Conservation (phyloP, 2,113 vertebrate genomes). For the Dromas ardeola region DNA sequence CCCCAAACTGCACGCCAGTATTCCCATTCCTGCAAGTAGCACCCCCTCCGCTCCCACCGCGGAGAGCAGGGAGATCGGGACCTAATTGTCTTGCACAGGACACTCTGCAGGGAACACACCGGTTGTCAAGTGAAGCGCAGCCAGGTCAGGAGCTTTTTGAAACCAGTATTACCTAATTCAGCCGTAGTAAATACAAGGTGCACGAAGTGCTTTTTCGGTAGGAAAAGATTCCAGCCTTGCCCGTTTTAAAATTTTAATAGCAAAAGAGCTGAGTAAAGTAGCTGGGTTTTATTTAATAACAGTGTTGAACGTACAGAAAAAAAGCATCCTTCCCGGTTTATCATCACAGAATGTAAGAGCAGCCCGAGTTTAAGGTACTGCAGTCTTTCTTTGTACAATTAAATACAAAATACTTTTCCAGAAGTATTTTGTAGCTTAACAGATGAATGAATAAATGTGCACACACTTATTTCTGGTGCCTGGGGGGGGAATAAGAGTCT, state of each 20-base stretch:
- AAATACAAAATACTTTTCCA: not conserved
- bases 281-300: not conserved
- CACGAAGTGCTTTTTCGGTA: not conserved
- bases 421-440: not conserved
- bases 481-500: not conserved
- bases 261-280: not conserved
- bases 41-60: accelerated
- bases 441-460: not conserved
- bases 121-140: accelerated
- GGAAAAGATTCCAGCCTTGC: not conserved
- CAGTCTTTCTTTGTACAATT: not conserved
- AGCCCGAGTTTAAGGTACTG: not conserved
- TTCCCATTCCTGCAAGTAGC: not conserved
- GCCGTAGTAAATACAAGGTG: not conserved
- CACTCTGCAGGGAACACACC: not conserved
- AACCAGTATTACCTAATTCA: not conserved
- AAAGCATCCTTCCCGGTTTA: not conserved
- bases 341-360: not conserved
- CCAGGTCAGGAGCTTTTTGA: not conserved
- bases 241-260: not conserved
- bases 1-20: too few species aligned
- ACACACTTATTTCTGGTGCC: not conserved
- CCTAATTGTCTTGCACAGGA: accelerated
- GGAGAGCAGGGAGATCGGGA: not conserved
- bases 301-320: not conserved